Percentiles rank a stretch among this genome's conserved stretches.
Evolutionary conservation across 2,797 vertebrate genomes (phyloP).

Genomic region (Hypotaenidia okinawae): DNA sequence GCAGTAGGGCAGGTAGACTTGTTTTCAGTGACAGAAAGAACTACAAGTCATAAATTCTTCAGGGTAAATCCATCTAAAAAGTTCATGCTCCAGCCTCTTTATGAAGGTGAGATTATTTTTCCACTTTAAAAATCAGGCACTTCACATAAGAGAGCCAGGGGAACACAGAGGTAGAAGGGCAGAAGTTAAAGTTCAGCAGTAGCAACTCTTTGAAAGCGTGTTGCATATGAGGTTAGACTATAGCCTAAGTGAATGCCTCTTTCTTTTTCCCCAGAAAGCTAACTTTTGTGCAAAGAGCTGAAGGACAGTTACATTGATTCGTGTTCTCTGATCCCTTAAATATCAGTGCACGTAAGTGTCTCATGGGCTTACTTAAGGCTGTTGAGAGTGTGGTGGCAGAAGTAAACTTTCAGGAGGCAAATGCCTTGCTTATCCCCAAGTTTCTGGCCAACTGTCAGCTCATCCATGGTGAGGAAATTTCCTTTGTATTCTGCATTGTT

Average conservation of each 20-base stretch:
- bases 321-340: fast-evolving
- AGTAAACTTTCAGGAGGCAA: not conserved
- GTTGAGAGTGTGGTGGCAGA: not conserved
- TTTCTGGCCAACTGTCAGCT: not conserved
- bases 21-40: not conserved
- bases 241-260: not conserved
- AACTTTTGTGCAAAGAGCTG: not conserved
- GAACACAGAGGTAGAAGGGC: not conserved
- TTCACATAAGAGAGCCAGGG: not conserved
- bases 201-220: not conserved
- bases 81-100: not conserved
- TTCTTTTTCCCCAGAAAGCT: not conserved
- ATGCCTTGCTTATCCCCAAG: not conserved
- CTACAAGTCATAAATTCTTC: not conserved
- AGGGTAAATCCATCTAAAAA: not conserved
- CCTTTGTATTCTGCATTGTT: not conserved
- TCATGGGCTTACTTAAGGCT: not conserved
- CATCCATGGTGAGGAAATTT: not conserved
- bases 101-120: not conserved
- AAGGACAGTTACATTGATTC: not conserved
- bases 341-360: fast-evolving
- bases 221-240: not conserved
- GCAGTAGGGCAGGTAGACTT: not conserved
- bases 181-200: not conserved
- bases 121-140: not conserved